A percentile compares a stretch with the other conserved stretches of the same genome.
Evolutionary conservation across 2,888 invertebrate genomes (phyloP).

Genomic region (Rhynchonema sp.): DNA sequence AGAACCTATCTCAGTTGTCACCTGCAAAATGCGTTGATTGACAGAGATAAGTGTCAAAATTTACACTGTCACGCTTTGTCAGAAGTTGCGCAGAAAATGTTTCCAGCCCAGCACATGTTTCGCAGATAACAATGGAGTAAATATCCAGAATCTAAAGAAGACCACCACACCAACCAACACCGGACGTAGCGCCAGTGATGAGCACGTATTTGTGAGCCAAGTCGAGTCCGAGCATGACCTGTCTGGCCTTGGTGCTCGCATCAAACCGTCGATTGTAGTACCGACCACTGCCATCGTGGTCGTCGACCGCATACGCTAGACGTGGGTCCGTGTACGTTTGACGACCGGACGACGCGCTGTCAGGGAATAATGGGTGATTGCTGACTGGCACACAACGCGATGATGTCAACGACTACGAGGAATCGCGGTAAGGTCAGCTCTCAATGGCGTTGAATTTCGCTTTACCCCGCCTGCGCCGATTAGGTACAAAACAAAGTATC

Average conservation of each 20-base stretch:
- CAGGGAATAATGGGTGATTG: not conserved
- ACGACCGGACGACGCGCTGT: conserved; percentile 47
- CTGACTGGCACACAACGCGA: not conserved
- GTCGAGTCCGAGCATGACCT: conserved; percentile 67
- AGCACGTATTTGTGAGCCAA: conserved; percentile 59
- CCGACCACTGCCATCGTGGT: conserved; percentile 23
- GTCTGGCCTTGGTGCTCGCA: conserved; percentile 57
- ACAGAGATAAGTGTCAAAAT: too few relatives aligned
- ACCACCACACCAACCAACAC: conserved; percentile 45
- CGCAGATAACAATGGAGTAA: too few relatives aligned
- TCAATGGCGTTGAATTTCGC: too few relatives aligned
- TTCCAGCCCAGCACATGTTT: too few relatives aligned
- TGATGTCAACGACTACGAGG: too few relatives aligned
- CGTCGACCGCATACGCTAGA: conserved; percentile 65
- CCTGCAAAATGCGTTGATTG: too few relatives aligned
- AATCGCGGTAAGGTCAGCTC: too few relatives aligned
- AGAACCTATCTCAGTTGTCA: too few relatives aligned
- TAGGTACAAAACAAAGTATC: too few relatives aligned
- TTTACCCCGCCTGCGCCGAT: too few relatives aligned
- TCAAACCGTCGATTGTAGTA: conserved; percentile 52
- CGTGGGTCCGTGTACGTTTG: conserved; percentile 75
- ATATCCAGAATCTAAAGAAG: not conserved
- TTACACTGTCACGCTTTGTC: too few relatives aligned
- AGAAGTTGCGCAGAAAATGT: too few relatives aligned
- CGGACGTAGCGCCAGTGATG: conserved; percentile 69